phyloP scores from a whole-genome alignment of 1,140 invertebrate species.

The Coptotermes formosanus region DNA sequence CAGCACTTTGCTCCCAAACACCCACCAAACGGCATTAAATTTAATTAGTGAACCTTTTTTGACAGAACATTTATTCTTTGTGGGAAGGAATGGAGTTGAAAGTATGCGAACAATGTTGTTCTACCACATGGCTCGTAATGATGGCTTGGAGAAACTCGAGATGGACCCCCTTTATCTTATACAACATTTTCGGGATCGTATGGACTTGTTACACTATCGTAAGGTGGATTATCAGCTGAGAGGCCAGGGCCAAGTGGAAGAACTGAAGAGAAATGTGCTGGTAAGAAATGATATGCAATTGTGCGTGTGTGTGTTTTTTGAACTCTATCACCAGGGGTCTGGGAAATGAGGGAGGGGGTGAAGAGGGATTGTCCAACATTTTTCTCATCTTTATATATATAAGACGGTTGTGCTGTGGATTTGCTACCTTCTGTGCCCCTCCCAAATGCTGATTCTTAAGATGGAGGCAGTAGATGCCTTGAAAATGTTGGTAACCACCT shows the following conservation, averaged over 20 bases:
- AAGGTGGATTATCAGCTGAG: slow-evolving; percentile 47
- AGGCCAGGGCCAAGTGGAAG: slow-evolving; percentile 47
- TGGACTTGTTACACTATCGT: slow-evolving; percentile 60
- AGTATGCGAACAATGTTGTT: slow-evolving; percentile 65
- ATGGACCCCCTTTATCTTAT: slow-evolving; percentile 58
- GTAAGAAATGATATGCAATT: slow-evolving; percentile 41
- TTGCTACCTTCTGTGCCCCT: too few relatives aligned
- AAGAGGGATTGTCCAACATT: too few relatives aligned
- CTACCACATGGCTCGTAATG: slow-evolving; percentile 63
- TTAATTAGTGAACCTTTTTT: slow-evolving; percentile 23
- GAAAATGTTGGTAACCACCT: too few relatives aligned
- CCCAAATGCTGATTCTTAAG: too few relatives aligned
- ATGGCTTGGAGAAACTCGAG: slow-evolving; percentile 62
- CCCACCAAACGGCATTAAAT: too few relatives aligned
- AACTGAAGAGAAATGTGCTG: slow-evolving; percentile 45
- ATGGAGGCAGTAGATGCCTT: too few relatives aligned
- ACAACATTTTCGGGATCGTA: slow-evolving; percentile 63
- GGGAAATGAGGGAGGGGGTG: too few relatives aligned
- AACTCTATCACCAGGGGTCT: too few relatives aligned
- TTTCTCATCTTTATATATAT: too few relatives aligned
- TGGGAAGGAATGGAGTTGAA: slow-evolving; percentile 53
- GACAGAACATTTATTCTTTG: slow-evolving; percentile 62
- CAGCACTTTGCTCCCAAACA: too few relatives aligned
- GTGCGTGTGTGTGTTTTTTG: too few relatives aligned
- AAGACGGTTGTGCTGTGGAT: too few relatives aligned